Percentiles rank a stretch among this genome's conserved stretches.
phyloP scores from a whole-genome alignment of 2,888 invertebrate genomes.

The Galeopsomyia nigrocyanea region DNA sequence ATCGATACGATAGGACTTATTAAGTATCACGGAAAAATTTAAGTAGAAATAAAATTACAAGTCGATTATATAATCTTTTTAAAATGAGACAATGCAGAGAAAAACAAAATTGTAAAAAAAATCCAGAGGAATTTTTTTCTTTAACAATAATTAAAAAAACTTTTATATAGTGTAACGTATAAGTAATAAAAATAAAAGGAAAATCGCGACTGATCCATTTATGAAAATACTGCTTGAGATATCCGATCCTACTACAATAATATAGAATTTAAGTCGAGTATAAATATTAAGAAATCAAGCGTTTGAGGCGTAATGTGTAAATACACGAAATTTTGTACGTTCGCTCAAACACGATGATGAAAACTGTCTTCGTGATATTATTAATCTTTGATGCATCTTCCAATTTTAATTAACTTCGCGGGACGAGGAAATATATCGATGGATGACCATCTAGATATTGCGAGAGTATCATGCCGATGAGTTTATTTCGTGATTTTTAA shows the following conservation, averaged over 20 bases:
- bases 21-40: slow-evolving; percentile 10
- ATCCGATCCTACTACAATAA: slow-evolving; percentile 53
- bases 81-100: slow-evolving; percentile 2
- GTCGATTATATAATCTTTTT: slow-evolving; percentile 44
- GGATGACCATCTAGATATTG: slow-evolving; percentile 25
- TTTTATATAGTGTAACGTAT: slow-evolving; percentile 50
- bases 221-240: slow-evolving; percentile 51
- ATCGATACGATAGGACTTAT: slow-evolving; percentile 20
- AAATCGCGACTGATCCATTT: slow-evolving; percentile 52
- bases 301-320: slow-evolving; percentile 13
- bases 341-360: slow-evolving; percentile 13
- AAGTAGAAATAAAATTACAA: slow-evolving; percentile 27
- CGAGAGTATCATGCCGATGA: background rate
- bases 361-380: slow-evolving; percentile 20
- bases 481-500: slow-evolving; percentile 17
- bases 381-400: slow-evolving; percentile 37
- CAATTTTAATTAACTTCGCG: slow-evolving; percentile 32
- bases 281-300: slow-evolving; percentile 38
- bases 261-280: slow-evolving; percentile 38
- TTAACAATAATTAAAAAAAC: slow-evolving; percentile 24
- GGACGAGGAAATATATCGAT: slow-evolving; percentile 32
- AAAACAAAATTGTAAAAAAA: slow-evolving; percentile 46
- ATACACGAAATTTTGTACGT: slow-evolving; percentile 9
- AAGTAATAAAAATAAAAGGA: slow-evolving; percentile 9
- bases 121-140: slow-evolving; percentile 47